Evolutionary conservation across 2,888 invertebrate genomes (phyloP), one percentile per base, ranked within the genome.

Genomic region (Torymus aiolomorphi): DNA sequence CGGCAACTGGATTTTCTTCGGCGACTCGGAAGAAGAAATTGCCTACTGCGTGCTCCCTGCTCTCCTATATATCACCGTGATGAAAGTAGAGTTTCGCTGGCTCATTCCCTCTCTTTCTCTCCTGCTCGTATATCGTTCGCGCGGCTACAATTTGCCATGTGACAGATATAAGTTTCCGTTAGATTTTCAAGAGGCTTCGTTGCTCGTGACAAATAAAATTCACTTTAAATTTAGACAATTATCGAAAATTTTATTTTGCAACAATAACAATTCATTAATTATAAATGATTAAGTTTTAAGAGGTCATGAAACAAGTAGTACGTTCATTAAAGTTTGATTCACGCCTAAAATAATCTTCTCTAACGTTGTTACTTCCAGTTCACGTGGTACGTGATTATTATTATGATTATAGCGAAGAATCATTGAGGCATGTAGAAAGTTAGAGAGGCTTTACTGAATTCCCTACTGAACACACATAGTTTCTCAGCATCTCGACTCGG

Each of bases 281-380:
- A 42, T 63, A n/a, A 42, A 18, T 42, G 1, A 52, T 52, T 24
- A 13, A 20, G 24, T 52, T 12, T 24, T 67, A 8, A 54, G 16
- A 63, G 63, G 14, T 49, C 63, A 63, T 4, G 49, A 8, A 16
- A 63, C 31, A 31, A 13, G 20, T 14, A 71, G 61, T 42, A 42
- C 2, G 14, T 61, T n/a, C n/a, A 42, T 42, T 42, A n/a, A 18
- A 62, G 62, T 14, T 73, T 14, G 18, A 49, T 42, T n/a, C 56
- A 52, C 62, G 63, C 42, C 73, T 31, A 73, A 73, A 63, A 73
- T 73, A 73, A 73, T 63, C 54, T 16, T 54, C 63, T 49, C 13
- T 18, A 24, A 73, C 18, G 20, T 63, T 10, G 57, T 74, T 74
- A 74, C 56, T 74, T 74, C 65, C 65, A 74, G 56, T 65, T 74